Evolutionary conservation across 2,113 vertebrate species (phyloP).

Genomic region (Neofelis nebulosa): DNA sequence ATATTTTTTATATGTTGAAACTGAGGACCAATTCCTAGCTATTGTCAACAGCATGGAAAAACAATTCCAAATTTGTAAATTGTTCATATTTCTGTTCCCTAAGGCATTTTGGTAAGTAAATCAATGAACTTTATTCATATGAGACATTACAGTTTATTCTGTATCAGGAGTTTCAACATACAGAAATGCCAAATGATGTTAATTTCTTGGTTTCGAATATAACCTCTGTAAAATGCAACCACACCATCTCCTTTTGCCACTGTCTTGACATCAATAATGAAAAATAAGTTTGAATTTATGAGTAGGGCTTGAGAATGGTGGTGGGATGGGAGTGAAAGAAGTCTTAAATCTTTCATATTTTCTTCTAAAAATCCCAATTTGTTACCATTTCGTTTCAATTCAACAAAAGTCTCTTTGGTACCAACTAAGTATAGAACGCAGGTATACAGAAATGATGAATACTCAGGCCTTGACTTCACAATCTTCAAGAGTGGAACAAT

Average conservation of each 20-base stretch:
- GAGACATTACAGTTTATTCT: neutral
- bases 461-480: neutral
- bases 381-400: neutral
- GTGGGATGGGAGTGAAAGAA: neutral
- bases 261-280: neutral
- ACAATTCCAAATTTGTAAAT: neutral
- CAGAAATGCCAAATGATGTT: conserved; percentile 2
- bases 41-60: neutral
- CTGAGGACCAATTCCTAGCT: neutral
- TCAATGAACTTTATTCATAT: neutral
- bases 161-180: neutral
- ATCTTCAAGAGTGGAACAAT: neutral
- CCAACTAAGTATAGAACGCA: neutral
- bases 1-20: neutral
- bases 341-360: neutral
- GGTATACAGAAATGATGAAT: neutral
- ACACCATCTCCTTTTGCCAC: neutral
- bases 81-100: neutral
- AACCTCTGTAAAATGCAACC: neutral
- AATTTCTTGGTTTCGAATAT: conserved; percentile 32
- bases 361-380: neutral
- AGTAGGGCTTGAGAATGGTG: neutral
- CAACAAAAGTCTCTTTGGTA: conserved; percentile 8
- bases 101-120: conserved; percentile 22
- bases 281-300: conserved; percentile 28